Evolutionary conservation across 2,888 invertebrate genomes (phyloP).

Genomic region (Digitonthophagus gazella): DNA sequence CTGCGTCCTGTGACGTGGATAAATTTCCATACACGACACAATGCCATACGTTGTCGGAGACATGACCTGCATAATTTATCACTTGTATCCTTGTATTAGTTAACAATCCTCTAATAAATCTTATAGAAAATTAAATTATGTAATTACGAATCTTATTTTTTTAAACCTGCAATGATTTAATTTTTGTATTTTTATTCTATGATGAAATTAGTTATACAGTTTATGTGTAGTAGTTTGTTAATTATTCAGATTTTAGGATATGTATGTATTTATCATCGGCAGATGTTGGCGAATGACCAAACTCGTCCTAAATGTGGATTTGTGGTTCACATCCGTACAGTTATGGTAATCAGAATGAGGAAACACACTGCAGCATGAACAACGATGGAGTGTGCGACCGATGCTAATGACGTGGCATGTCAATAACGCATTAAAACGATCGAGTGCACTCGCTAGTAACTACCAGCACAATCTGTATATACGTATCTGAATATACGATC

Average conservation of each 20-base stretch:
- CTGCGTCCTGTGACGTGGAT: not conserved
- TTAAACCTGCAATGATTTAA: too few relatives aligned
- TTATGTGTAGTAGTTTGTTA: too few relatives aligned
- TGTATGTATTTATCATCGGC: not conserved
- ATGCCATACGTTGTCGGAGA: not conserved
- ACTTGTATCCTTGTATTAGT: not conserved
- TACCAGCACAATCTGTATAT: not conserved
- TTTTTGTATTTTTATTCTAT: too few relatives aligned
- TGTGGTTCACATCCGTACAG: not conserved
- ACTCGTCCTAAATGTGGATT: not conserved
- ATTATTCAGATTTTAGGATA: too few relatives aligned
- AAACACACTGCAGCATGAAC: not conserved
- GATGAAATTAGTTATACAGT: too few relatives aligned
- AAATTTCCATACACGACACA: not conserved
- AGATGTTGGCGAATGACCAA: not conserved
- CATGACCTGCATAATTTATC: not conserved
- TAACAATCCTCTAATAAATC: not conserved
- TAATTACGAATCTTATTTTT: too few relatives aligned
- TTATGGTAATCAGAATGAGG: constrained; percentile 14
- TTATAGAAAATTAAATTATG: too few relatives aligned
- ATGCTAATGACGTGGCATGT: constrained; percentile 6
- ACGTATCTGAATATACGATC: not conserved
- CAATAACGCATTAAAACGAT: constrained; percentile 13
- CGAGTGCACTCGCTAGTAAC: constrained; percentile 2
- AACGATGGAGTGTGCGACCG: not conserved